Base-by-base conservation (phyloP, 2,113 vertebrate genomes). In the Apaloderma vittatum region DNA sequence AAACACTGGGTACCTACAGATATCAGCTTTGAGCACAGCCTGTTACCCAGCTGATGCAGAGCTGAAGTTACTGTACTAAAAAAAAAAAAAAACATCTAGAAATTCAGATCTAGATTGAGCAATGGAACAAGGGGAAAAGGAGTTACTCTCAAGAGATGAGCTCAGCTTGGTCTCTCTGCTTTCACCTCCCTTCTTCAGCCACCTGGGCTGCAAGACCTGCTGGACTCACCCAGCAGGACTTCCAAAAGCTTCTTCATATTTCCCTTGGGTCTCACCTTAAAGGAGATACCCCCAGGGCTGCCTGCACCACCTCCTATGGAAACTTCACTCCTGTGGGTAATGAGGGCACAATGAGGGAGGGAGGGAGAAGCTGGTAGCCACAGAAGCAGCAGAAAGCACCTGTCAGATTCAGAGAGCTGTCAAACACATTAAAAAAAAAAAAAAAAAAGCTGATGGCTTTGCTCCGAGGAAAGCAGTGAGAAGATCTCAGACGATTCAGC, bases 311-410 rank as follows among this genome's bases (percentile, higher is more conserved):
- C 68, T 54, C 3, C 0, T 11, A 1, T 5, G n/a, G 71, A 16
- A 67, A n/a, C 1, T 8, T 9, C 24, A 59, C 11, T 85, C 32
- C 29, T 23, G 7, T 1, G 13, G 18, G 29, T 22, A 43, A 62
- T 0, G 1, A 54, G 52, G 27, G 19, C 18, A 59, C 1, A 0
- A 0, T 0, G 18, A 71, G 29, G 22, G 13, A 49, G 13, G 26
- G 66, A 49, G 15, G 46, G 30, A 46, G 45, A 62, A 79, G 43
- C 68, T 21, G 49, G 12, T 5, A 80, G 62, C 43, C 43, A 18
- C 51, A 52, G 29, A 32, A 51, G 20, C 23, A 32, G 63, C 34
- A 61, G 58, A n/a, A 45, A 12, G 43, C 37, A 37, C 26, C 20
- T 40, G 18, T 9, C 29, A 22, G 51, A 54, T 26, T 24, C 37